phyloP scores from a whole-genome alignment of 2,113 vertebrate genomes.

The cat (Felis catus) region F.catus_Fca126_mat1.0 CM031411.1:22132501-22133000 shows the following conservation, averaged over 20 bases:
- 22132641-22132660: too few species aligned
- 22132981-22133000: neutral
- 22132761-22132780: neutral
- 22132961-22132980: neutral
- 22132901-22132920: neutral
- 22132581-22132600: neutral
- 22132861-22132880: neutral
- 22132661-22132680: neutral
- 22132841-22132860: neutral
- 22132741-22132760: too few species aligned
- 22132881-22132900: neutral
- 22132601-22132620: neutral
- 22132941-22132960: neutral
- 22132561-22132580: neutral
- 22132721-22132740: neutral
- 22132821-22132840: neutral
- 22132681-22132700: neutral
- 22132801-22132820: neutral
- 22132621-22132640: neutral
- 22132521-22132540: neutral
- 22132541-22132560: neutral
- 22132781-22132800: neutral
- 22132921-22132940: neutral
- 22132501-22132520: neutral
- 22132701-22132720: neutral